Conservation (phyloP, 2,113 vertebrate species). For the Vulpes vulpes region DNA sequence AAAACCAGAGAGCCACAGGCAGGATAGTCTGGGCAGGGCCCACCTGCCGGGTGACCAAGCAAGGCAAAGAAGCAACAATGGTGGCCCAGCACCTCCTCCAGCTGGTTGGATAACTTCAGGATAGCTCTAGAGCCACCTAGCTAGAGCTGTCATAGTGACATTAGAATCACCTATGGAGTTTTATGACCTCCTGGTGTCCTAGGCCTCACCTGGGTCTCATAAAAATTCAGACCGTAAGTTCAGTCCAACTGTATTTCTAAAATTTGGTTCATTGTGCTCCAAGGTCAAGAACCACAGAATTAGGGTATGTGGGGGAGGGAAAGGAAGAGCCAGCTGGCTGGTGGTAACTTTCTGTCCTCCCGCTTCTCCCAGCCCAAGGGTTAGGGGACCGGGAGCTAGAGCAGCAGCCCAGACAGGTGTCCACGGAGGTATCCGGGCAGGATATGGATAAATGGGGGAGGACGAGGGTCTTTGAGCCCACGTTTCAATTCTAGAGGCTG, state of each 20-base stretch:
- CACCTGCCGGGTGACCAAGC: neutral
- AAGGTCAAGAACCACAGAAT: neutral
- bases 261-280: neutral
- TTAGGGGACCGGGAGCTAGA: neutral
- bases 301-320: accelerated
- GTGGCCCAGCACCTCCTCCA: neutral
- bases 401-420: neutral
- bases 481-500: neutral
- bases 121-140: neutral
- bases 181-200: neutral
- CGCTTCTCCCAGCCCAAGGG: neutral
- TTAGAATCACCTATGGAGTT: neutral
- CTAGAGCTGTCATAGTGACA: neutral
- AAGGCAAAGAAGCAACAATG: neutral
- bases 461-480: too few species aligned
- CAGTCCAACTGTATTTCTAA: neutral
- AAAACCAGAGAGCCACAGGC: neutral
- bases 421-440: neutral
- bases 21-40: neutral
- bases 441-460: neutral
- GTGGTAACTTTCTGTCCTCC: neutral
- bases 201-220: neutral
- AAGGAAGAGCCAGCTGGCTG: neutral
- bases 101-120: neutral
- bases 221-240: neutral